Evolutionary conservation across 2,888 invertebrate species (phyloP).

Genomic region (Neoscelio sp.): DNA sequence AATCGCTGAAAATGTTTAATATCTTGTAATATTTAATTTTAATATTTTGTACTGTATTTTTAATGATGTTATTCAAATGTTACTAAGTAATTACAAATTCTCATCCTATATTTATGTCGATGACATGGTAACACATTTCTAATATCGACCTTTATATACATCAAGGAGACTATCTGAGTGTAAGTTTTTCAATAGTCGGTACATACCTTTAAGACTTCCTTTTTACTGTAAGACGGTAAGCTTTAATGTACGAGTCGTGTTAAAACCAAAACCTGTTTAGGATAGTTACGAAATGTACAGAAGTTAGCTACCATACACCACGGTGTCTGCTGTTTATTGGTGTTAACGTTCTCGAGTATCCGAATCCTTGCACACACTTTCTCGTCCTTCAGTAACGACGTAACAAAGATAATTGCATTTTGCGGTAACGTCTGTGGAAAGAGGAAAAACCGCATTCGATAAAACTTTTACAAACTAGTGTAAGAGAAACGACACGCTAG

Average conservation of each 20-base stretch:
- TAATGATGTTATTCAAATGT: too few relatives aligned
- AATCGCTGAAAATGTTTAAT: too few relatives aligned
- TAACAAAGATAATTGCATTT: conserved; percentile 76
- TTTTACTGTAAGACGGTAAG: conserved; percentile 67
- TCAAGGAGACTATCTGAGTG: too few relatives aligned
- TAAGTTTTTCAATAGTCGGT: background rate
- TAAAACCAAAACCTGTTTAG: conserved; percentile 77
- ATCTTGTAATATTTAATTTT: too few relatives aligned
- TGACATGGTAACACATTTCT: too few relatives aligned
- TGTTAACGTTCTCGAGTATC: conserved; percentile 57
- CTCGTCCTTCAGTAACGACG: conserved; percentile 66
- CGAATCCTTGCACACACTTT: conserved; percentile 59
- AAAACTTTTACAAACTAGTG: conserved; percentile 73
- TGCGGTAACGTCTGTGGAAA: conserved; percentile 64
- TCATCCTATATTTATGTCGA: too few relatives aligned
- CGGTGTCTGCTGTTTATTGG: conserved; percentile 35
- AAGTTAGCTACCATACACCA: conserved; percentile 52
- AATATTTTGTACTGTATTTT: too few relatives aligned
- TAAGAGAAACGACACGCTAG: conserved; percentile 51
- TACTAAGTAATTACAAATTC: too few relatives aligned
- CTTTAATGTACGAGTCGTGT: conserved; percentile 80
- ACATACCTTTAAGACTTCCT: conserved; percentile 29
- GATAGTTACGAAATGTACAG: conserved; percentile 72
- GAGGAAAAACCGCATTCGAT: conserved; percentile 73
- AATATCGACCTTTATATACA: too few relatives aligned